phyloP scores from a whole-genome alignment of 2,797 vertebrate species.

The Myotis vivesi region DNA sequence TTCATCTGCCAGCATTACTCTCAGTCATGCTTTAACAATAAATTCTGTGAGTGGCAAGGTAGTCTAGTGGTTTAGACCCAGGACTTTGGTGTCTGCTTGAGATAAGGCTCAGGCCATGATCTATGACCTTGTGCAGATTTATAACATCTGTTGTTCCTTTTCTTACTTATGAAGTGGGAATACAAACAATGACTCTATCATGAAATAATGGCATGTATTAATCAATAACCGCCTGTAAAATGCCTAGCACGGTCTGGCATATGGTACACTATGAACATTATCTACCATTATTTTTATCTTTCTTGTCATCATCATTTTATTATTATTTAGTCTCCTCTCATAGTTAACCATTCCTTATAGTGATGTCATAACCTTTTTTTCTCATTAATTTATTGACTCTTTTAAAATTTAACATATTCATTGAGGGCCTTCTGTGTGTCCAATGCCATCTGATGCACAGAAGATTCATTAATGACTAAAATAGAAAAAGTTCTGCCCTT shows the following conservation, averaged over 20 bases:
- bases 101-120: background rate
- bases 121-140: background rate
- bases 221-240: background rate
- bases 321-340: background rate
- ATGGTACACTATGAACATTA: background rate
- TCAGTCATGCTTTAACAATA: background rate
- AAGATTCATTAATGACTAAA: background rate
- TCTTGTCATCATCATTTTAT: background rate
- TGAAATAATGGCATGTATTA: background rate
- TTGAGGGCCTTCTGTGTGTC: background rate
- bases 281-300: background rate
- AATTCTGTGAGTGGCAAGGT: background rate
- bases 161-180: background rate
- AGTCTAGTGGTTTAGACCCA: background rate
- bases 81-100: background rate
- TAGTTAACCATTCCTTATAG: background rate
- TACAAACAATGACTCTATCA: background rate
- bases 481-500: background rate
- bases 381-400: background rate
- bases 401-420: background rate
- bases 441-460: background rate
- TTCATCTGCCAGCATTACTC: background rate
- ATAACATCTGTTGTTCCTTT: background rate
- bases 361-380: background rate
- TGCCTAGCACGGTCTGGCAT: background rate